A percentile compares a stretch with the other conserved stretches of the same genome.
Conservation (phyloP, 2,797 vertebrate species). For the Ibycter americanus region DNA sequence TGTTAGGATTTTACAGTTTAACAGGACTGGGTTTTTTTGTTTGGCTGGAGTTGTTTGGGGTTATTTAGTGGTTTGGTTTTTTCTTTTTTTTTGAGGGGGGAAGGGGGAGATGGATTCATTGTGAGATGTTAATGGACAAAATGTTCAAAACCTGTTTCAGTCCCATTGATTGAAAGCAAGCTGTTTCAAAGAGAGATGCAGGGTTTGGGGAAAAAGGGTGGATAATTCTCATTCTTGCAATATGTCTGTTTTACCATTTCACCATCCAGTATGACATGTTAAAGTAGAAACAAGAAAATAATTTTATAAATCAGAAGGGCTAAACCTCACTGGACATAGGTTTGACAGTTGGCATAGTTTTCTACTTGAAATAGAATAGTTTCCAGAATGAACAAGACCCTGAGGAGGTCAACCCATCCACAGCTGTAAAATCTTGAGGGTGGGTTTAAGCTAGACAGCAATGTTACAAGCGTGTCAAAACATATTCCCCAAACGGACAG, state of each 20-base stretch:
- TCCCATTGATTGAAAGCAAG: neutral
- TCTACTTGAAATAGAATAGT: neutral
- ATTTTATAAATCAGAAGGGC: neutral
- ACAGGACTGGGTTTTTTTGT: neutral
- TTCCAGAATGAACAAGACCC: neutral
- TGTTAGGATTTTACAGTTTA: neutral
- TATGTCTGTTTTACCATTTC: neutral
- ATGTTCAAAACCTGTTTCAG: neutral
- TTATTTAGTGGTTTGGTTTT: no score
- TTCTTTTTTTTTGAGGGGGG: fast-evolving
- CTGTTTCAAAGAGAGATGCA: neutral
- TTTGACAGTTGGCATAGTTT: neutral
- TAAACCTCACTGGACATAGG: neutral
- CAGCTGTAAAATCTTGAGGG: neutral
- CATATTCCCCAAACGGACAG: neutral
- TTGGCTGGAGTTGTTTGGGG: neutral
- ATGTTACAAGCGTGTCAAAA: neutral
- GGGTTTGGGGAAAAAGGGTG: fast-evolving
- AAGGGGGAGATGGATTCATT: neutral
- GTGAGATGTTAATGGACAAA: neutral
- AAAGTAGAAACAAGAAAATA: neutral
- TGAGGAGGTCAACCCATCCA: neutral
- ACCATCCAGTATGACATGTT: neutral
- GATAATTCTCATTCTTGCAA: neutral
- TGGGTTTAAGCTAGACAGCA: neutral